Percentiles rank a stretch among this genome's conserved stretches.
Evolutionary conservation across 2,113 vertebrate species (phyloP).

Genomic region (Hemibates koningsi): DNA sequence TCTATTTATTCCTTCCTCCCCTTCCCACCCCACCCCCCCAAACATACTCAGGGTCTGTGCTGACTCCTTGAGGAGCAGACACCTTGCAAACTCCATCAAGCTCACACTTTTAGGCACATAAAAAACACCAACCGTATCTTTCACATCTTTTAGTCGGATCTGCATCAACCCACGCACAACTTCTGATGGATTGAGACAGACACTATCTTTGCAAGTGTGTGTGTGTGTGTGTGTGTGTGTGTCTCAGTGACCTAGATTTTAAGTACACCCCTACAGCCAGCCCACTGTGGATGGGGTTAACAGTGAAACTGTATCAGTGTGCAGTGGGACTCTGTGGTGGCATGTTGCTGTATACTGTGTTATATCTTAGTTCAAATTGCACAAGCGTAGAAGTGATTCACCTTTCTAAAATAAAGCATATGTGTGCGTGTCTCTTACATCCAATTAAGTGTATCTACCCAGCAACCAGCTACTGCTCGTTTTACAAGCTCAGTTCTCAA

Average conservation of each 20-base stretch:
- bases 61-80: slow-evolving; percentile 38
- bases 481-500: slow-evolving; percentile 1
- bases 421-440: slow-evolving; percentile 8
- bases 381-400: slow-evolving; percentile 25
- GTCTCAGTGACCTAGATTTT: slow-evolving; percentile 57
- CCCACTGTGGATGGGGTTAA: slow-evolving; percentile 39
- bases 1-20: slow-evolving; percentile 66
- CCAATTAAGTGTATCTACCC: slow-evolving; percentile 17
- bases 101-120: neutral
- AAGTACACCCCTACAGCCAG: slow-evolving; percentile 8
- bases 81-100: slow-evolving; percentile 1
- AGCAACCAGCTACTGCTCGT: slow-evolving; percentile 15
- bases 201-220: slow-evolving; percentile 33
- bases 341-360: slow-evolving; percentile 1
- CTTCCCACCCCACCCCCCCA: slow-evolving; percentile 5
- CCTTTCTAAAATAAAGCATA: slow-evolving; percentile 50
- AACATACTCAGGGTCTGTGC: slow-evolving; percentile 33
- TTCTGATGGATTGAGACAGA: slow-evolving; percentile 20
- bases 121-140: neutral
- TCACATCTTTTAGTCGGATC: slow-evolving; percentile 8
- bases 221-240: neutral
- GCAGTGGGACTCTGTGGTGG: slow-evolving; percentile 18
- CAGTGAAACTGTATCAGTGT: slow-evolving; percentile 57
- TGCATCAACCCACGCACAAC: neutral
- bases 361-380: slow-evolving; percentile 9